Evolutionary conservation across 2,888 invertebrate species (phyloP).

Genomic region (Sarcophaga subvicina): DNA sequence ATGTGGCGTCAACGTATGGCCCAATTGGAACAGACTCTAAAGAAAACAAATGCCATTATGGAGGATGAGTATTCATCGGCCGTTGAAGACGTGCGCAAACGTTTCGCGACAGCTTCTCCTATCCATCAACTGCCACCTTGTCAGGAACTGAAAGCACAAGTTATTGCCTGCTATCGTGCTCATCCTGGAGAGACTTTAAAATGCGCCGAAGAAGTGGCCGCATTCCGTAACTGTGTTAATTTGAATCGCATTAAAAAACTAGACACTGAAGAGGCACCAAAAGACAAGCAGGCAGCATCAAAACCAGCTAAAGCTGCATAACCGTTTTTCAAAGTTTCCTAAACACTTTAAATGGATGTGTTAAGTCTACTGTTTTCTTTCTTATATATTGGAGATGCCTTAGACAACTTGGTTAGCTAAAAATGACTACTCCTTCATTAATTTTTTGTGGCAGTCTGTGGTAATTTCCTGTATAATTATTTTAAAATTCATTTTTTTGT

Average conservation of each 20-base stretch:
- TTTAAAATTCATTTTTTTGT: conserved; percentile 5
- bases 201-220: conserved; percentile 85
- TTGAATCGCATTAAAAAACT: conserved; percentile 82
- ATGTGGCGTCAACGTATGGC: conserved; percentile 85
- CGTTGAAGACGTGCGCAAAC: conserved; percentile 81
- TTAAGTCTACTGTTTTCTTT: conserved; percentile 12
- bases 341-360: conserved; percentile 13
- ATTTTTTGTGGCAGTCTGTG: conserved; percentile 27
- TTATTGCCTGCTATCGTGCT: conserved; percentile 85
- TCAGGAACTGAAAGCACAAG: conserved; percentile 83
- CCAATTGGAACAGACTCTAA: conserved; percentile 83
- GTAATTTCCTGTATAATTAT: conserved; percentile 20
- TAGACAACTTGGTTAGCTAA: conserved; percentile 14
- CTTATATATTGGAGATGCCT: neutral
- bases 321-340: conserved; percentile 33
- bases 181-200: conserved; percentile 84
- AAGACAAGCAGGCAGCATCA: conserved; percentile 61
- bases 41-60: conserved; percentile 84
- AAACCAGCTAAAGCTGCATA: conserved; percentile 73
- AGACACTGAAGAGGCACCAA: conserved; percentile 54
- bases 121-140: conserved; percentile 83
- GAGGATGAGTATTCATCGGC: conserved; percentile 84
- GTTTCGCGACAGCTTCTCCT: conserved; percentile 79
- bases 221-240: conserved; percentile 85
- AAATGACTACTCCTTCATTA: conserved; percentile 16